Base-by-base conservation (phyloP, 2,888 invertebrate genomes). In the Brachyptera putata region DNA sequence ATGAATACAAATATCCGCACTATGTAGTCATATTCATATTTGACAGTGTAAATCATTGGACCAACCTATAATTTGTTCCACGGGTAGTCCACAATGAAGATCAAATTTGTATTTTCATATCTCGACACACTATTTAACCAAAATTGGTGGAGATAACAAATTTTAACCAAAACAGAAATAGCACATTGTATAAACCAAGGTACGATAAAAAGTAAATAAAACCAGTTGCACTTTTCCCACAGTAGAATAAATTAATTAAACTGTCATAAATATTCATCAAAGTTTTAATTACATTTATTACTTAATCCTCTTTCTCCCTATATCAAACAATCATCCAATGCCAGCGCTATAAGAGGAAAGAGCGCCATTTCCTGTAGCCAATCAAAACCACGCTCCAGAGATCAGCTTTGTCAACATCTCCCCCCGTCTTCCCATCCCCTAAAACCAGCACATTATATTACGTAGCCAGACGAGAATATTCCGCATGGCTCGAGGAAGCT, bases 331-430 rank as follows among this genome's bases (percentile, higher is more conserved):
- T n/a, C n/a, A n/a, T n/a, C n/a, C 21, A 43, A 43, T 18, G 21
- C 43, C 16, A 43, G 11, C 43, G 21, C 3, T 43, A 18, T 21
- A 21, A 18, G 43, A 18, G 21, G n/a, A 16, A 16, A 16, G 53
- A 25, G 36, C 53, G 53, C 53, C 34, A 57, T 49, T 61, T 61
- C 57, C 62, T 26, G 16, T 56, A 36, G 30, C 62, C 62, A 62
- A 62, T 62, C 59, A 62, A 39, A 57, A 57, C 39, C 49, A 34
- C 30, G 49, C 59, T 53, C 26, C 11, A 24, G 43, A 46, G 61
- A 58, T 61, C 53, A 61, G 55, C 50, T 57, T 58, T 60, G 62
- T 60, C 62, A 62, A 62, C 62, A 62, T 16, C 50, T 21, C 56
- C 46, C 49, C 18, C 55, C 34, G 4, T 34, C 58, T 21, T 18